Conservation (phyloP, 2,888 invertebrate species). For the Agrotis exclamationis region DNA sequence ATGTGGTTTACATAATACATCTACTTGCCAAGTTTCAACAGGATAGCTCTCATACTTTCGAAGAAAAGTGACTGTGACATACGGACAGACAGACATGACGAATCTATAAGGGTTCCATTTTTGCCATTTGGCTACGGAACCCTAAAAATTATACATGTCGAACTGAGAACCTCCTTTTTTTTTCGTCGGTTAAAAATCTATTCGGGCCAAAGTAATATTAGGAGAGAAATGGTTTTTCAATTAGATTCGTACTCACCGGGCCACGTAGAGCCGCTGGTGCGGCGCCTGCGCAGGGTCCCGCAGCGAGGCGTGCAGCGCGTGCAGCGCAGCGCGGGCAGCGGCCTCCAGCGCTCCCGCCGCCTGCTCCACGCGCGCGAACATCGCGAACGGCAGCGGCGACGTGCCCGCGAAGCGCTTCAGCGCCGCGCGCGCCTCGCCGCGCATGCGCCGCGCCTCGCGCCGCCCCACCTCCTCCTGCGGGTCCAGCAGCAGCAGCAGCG, state of each 20-base stretch:
- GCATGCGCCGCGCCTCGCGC: conserved; percentile 57
- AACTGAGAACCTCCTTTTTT: too few relatives aligned
- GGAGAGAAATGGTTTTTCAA: too few relatives aligned
- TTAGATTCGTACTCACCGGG: conserved; percentile 44
- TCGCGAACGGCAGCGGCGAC: conserved; percentile 73
- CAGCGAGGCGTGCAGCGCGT: conserved; percentile 51
- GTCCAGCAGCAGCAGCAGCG: conserved; percentile 70
- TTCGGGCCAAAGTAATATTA: too few relatives aligned
- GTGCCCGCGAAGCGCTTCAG: conserved; percentile 63
- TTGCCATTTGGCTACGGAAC: too few relatives aligned
- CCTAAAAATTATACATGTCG: too few relatives aligned
- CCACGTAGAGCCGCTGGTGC: conserved; percentile 69
- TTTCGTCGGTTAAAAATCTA: too few relatives aligned
- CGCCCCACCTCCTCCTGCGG: conserved; percentile 47
- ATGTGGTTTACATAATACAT: too few relatives aligned
- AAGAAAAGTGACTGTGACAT: too few relatives aligned
- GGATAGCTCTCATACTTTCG: too few relatives aligned
- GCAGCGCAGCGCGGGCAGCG: conserved; percentile 50
- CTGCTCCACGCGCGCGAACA: conserved; percentile 77
- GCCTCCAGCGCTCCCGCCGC: conserved; percentile 55
- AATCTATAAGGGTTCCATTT: too few relatives aligned
- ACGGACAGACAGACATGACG: too few relatives aligned
- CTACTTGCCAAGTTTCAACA: too few relatives aligned
- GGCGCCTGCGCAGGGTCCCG: conserved; percentile 48
- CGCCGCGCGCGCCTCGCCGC: conserved; percentile 67